Evolutionary conservation across 2,113 vertebrate species (phyloP).

Genomic region (Mesitornis unicolor): DNA sequence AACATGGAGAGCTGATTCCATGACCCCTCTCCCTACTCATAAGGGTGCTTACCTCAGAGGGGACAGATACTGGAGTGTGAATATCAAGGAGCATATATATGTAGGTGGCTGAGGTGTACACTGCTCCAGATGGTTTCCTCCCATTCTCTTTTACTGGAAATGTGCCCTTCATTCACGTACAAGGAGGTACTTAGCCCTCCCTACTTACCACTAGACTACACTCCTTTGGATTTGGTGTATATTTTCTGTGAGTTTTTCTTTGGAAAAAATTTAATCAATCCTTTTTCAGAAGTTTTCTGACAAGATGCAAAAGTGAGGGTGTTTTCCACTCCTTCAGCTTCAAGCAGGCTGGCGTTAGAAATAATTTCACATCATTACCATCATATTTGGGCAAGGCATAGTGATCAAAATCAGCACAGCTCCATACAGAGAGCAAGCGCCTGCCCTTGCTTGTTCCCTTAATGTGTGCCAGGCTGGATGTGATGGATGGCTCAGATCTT

Average conservation of each 20-base stretch:
- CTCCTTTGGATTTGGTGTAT: background rate
- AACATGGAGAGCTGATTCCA: background rate
- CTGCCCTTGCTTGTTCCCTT: background rate
- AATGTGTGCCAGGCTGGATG: background rate
- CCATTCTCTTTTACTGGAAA: background rate
- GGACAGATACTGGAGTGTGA: background rate
- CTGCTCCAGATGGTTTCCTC: background rate
- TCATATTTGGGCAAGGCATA: background rate
- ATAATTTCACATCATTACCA: accelerated
- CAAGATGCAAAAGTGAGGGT: background rate
- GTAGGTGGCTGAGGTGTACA: background rate
- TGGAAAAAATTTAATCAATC: background rate
- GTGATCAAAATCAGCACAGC: accelerated
- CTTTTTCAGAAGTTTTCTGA: background rate
- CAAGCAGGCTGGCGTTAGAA: background rate
- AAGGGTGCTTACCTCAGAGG: background rate
- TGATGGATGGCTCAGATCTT: background rate
- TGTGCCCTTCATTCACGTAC: background rate
- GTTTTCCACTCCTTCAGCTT: background rate
- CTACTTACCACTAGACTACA: background rate
- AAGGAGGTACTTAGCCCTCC: background rate
- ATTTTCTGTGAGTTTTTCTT: background rate
- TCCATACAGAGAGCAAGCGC: background rate
- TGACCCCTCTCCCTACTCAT: background rate
- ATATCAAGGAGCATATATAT: background rate